phyloP scores from a whole-genome alignment of 2,113 vertebrate species.

The Oreochromis niloticus region DNA sequence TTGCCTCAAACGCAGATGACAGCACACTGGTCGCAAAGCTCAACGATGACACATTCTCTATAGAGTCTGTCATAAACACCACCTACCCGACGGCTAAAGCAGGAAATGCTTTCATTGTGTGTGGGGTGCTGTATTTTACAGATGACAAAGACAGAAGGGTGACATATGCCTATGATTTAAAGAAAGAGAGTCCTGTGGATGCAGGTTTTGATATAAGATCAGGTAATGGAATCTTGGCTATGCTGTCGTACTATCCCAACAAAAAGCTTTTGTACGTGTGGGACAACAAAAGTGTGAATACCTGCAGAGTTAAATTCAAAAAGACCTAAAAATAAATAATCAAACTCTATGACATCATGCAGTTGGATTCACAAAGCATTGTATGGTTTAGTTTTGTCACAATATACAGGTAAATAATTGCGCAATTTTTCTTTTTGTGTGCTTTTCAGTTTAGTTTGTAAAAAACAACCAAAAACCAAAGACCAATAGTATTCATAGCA shows the following conservation, averaged over 20 bases:
- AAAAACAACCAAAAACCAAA: neutral
- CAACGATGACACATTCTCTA: constrained; percentile 70
- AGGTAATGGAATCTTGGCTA: constrained; percentile 77
- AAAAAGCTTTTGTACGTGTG: constrained; percentile 78
- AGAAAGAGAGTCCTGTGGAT: constrained; percentile 68
- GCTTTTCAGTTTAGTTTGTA: neutral
- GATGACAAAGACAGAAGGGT: constrained; percentile 78
- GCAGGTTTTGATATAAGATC: constrained; percentile 76
- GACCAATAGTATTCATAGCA: neutral
- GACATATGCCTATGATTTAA: constrained; percentile 83
- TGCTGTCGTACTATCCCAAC: constrained; percentile 82
- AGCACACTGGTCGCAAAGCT: constrained; percentile 78
- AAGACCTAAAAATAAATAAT: constrained; percentile 3
- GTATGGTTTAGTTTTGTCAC: neutral
- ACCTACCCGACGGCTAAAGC: constrained; percentile 84
- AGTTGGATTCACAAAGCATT: neutral
- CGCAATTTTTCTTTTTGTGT: neutral
- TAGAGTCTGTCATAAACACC: constrained; percentile 74
- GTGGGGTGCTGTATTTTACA: constrained; percentile 82
- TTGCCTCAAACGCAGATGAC: constrained; percentile 72
- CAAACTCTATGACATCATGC: neutral
- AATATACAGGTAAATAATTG: neutral
- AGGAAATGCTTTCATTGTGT: constrained; percentile 84
- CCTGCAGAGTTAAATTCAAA: constrained; percentile 75
- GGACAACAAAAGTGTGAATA: constrained; percentile 79